phyloP scores from a whole-genome alignment of 2,888 invertebrate species.

The Choreutis nemorana region DNA sequence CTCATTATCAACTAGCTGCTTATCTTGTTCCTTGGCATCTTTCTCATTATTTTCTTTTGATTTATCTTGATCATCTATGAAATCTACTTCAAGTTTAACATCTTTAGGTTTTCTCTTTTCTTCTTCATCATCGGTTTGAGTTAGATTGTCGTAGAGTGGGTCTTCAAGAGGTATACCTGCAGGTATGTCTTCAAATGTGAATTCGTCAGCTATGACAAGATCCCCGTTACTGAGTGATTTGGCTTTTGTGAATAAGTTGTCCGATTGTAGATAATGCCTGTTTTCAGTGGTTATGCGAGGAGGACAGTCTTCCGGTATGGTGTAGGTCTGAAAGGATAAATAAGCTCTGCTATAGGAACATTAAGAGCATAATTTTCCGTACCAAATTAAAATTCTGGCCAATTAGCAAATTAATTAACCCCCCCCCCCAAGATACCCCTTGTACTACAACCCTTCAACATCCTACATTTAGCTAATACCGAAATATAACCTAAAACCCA shows the following conservation, averaged over 20 bases:
- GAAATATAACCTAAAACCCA: too few species aligned
- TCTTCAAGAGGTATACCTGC: conserved; percentile 50
- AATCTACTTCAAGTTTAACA: background rate
- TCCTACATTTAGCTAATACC: too few species aligned
- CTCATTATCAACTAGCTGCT: conserved; percentile 2
- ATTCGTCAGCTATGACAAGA: conserved; percentile 40
- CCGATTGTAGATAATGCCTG: conserved; percentile 27
- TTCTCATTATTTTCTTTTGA: conserved; percentile 6
- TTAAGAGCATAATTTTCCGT: too few species aligned
- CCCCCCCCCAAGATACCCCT: too few species aligned
- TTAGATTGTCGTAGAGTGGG: conserved; percentile 42
- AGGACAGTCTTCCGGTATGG: conserved; percentile 54
- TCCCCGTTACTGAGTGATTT: conserved; percentile 30
- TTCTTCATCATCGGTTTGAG: conserved; percentile 14
- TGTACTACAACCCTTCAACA: too few species aligned
- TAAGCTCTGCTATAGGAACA: too few species aligned
- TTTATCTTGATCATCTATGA: background rate
- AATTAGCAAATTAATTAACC: too few species aligned
- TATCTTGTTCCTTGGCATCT: background rate
- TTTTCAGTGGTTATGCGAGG: conserved; percentile 28
- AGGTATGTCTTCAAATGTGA: conserved; percentile 45
- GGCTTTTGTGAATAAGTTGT: conserved; percentile 43
- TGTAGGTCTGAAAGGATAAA: conserved; percentile 34
- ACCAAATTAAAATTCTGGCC: too few species aligned
- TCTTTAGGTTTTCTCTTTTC: conserved; percentile 7